Evolutionary conservation across 2,113 vertebrate genomes (phyloP), one percentile per base, ranked within the genome.

Genomic region (Tachysurus vachellii): DNA sequence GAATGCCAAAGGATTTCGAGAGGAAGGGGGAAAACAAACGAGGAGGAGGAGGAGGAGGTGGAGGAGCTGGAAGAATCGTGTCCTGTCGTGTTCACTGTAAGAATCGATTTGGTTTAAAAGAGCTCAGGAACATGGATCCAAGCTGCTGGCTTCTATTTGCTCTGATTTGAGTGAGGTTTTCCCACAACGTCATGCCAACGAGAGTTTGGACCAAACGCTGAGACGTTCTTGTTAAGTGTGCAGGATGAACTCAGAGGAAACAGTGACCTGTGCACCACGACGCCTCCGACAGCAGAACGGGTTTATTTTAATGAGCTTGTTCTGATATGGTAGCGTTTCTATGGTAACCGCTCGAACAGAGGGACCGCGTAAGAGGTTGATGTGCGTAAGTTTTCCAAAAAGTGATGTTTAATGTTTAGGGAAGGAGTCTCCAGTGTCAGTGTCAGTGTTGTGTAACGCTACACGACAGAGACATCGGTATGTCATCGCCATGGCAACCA

Each of bases 1-100:
- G 66, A 84, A 84, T 75, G 83, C 50, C 42, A 73, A 68, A 84
- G 47, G 61, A 66, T 73, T 73, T 73, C 10, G 66, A 91, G 80
- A 88, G 89, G 89, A 83, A 89, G 6, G 53, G 19, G 77, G 56
- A 68, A 82, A 85, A 82, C 80, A 85, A 85, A 81, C 76, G 21
- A 81, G 19, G 47, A 16, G 64, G 11, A 5, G n/a, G 64, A 1
- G n/a, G 47, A 50, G 64, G n/a, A n/a, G n/a, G n/a, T n/a, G n/a
- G n/a, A n/a, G n/a, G 21, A 2, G 44, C 44, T 13, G 5, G 44
- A 11, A 44, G 9, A 17, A 73, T 73, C 70, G 4, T 42, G 68
- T 73, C 6, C 44, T 76, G 73, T 76, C 73, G 12, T 76, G 73
- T 76, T 76, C 73, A n/a, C 44, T n/a, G 23, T 14, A 76, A 21